phyloP scores from a whole-genome alignment of 2,797 vertebrate genomes.

The Amblyraja radiata region DNA sequence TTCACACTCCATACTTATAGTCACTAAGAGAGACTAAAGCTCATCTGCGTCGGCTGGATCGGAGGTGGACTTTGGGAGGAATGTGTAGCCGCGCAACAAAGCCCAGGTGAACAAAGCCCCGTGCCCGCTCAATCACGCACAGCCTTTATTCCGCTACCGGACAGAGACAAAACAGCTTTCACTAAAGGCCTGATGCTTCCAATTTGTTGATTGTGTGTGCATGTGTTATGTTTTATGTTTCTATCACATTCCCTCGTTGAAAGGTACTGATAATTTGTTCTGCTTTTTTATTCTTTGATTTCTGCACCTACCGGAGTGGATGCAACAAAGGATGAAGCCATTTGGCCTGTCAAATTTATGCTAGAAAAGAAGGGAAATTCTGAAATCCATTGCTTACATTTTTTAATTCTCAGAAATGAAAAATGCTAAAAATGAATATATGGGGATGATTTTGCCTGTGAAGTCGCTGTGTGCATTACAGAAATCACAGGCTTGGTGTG shows the following conservation, averaged over 20 bases:
- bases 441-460: not conserved
- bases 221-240: not conserved
- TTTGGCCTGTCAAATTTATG: too few species aligned
- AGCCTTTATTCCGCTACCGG: not conserved
- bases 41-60: slow-evolving; percentile 97
- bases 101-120: slow-evolving; percentile 82
- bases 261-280: not conserved
- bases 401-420: not conserved
- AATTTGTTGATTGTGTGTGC: not conserved
- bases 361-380: not conserved
- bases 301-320: not conserved
- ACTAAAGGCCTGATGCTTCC: not conserved
- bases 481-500: not conserved
- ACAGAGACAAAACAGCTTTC: not conserved
- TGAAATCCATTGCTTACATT: not conserved
- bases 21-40: slow-evolving; percentile 98
- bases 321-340: not conserved
- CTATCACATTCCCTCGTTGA: not conserved
- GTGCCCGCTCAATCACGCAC: not conserved
- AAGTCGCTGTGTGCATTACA: not conserved
- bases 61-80: slow-evolving; percentile 97
- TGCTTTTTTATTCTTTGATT: not conserved
- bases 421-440: not conserved
- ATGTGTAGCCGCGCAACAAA: slow-evolving; percentile 99
- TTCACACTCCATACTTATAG: slow-evolving; percentile 65